phyloP scores from a whole-genome alignment of 1,140 invertebrate genomes.

The Saxidomus purpurata region DNA sequence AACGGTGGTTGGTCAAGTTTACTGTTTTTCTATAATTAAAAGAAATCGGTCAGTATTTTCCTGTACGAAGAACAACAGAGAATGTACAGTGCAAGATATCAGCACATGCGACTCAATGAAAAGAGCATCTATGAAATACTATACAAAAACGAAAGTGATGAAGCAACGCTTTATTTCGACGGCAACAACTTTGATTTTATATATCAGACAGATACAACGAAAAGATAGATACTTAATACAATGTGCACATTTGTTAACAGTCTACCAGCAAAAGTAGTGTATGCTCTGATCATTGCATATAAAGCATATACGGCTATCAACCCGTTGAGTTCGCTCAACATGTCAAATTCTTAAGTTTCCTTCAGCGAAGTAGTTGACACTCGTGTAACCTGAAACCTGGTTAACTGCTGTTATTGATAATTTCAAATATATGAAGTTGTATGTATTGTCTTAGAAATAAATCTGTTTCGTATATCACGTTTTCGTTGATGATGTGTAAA shows the following conservation, averaged over 20 bases:
- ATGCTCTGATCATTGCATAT: not conserved
- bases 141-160: not conserved
- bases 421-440: not conserved
- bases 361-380: not conserved
- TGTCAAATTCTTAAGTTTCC: not conserved
- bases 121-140: not conserved
- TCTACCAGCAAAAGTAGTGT: not conserved
- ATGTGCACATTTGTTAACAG: not conserved
- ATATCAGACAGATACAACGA: not conserved
- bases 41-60: not conserved
- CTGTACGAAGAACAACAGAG: not conserved
- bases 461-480: not conserved
- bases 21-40: not conserved
- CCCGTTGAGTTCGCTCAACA: not conserved
- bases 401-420: not conserved
- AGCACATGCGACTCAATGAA: not conserved
- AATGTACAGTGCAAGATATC: not conserved
- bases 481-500: not conserved
- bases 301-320: not conserved
- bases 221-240: not conserved
- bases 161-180: slow-evolving; percentile 3
- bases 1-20: no score
- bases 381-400: not conserved
- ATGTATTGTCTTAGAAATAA: not conserved
- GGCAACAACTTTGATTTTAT: not conserved